Base-by-base conservation (phyloP, 2,888 invertebrate genomes). In the Hypselothyrea guttata region DNA sequence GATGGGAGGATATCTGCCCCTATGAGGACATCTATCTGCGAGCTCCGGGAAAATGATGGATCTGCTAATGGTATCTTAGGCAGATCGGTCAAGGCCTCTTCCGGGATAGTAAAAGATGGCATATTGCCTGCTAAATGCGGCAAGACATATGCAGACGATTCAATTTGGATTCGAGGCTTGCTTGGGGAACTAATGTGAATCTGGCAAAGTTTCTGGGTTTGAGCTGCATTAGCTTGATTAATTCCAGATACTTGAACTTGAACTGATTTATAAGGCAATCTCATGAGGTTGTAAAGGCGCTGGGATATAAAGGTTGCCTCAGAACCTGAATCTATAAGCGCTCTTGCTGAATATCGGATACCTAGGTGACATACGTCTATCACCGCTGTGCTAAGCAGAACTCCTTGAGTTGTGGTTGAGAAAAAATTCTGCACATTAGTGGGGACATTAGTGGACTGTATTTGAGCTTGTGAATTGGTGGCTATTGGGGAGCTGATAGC, bases 231-330 rank as follows among this genome's bases (percentile, higher is more conserved):
- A 1, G 27, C 41, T 13, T 34, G 27, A 13, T 41, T 51, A 5
- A 51, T 13, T 0, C 42, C 35, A 7, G 55, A 55, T 12, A 53
- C 52, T 31, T 52, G 28, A 1, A 52, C 49, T 12, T 42, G 18
- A 2, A 49, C 41, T 4, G 30, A 9, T 4, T 34, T 30, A 33
- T 11, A 65, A 13, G 54, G 60, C 2, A 65, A 18, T n/a, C 51
- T 57, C 4, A 54, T 28, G 3, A 55, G 30, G 1, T 34, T 35
- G 16, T 41, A 56, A 1, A 69, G 35, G 1, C 9, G 8, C 27
- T 62, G 54, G 12, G 57, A 56, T 9, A 61, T 52, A 22, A 69
- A 60, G 0, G 54, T 62, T 2, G 31, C 54, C 9, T 65, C 59
- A 9, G 54, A 62, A 1, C 63, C 55, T 0, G 60, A 55, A 15